Base-by-base conservation (phyloP, 2,888 invertebrate species). In the Bruchidius siliquastri region DNA sequence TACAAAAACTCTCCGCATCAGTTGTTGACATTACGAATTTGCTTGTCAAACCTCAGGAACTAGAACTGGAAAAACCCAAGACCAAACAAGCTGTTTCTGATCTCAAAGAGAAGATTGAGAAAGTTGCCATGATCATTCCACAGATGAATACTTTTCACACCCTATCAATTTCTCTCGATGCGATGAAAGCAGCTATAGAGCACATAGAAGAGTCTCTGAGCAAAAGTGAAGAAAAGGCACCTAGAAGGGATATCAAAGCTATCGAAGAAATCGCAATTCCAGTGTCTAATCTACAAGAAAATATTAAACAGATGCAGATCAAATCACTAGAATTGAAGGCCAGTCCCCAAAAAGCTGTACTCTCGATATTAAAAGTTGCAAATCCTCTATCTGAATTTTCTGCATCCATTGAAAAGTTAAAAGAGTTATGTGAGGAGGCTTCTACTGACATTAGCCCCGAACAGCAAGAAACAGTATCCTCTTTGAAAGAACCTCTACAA, bases 301-400 rank as follows among this genome's bases (percentile, higher is more conserved):
- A 80, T 66, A 72, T 79, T 21, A 73, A 73, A 68, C 18, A 74
- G 21, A 66, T 80, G 20, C 72, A 74, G 49, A 66, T 71, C 20
- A 74, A 76, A 70, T 72, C 49, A 67, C 67, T 74, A 68, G 73
- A 76, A n/a, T n/a, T 77, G 2, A 2, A 67, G 2, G 20, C 74
- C 20, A 49, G 68, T 21, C 75, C 81, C 0, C 79, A 81, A 74
- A 76, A 80, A 73, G 83, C 79, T 10, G 68, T 82, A 49, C 20
- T 80, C 22, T 76, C 77, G 26, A 69, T 81, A 69, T 49, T 77
- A 20, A 77, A 80, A 72, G 69, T 81, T 30, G 72, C 71, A 21
- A 71, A 74, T 71, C 68, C 76, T 3, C 26, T 77, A n/a, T 20
- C 21, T 4, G 71, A 68, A 20, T 69, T 75, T 2, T 71, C 68